Percentiles rank a stretch among this genome's conserved stretches.
phyloP scores from a whole-genome alignment of 2,888 invertebrate genomes.

The Papilio protenor region DNA sequence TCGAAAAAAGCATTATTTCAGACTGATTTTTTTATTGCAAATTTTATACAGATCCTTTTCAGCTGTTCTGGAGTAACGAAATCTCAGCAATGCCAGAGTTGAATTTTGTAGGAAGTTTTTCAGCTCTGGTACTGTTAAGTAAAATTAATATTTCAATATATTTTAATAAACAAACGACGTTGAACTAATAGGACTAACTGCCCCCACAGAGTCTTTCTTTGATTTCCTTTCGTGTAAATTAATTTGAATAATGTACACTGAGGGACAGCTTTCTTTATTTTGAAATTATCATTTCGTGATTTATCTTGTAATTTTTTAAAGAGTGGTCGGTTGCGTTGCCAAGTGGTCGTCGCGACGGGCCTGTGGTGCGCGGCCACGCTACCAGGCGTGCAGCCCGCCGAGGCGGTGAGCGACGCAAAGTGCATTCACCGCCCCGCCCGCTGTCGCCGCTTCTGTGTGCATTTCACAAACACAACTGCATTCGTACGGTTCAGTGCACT shows the following conservation, averaged over 20 bases:
- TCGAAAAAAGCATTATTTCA: background rate
- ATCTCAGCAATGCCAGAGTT: no score
- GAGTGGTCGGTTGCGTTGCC: slow-evolving; percentile 64
- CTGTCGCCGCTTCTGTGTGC: slow-evolving; percentile 25
- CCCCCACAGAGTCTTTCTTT: no score
- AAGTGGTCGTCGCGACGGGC: slow-evolving; percentile 75
- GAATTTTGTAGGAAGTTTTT: no score
- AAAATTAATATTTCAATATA: no score
- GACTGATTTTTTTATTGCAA: background rate
- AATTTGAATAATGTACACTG: no score
- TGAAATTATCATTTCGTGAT: background rate
- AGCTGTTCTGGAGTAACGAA: no score
- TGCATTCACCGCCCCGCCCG: slow-evolving; percentile 53
- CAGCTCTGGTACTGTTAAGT: no score
- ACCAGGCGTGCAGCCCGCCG: slow-evolving; percentile 72
- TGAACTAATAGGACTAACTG: no score
- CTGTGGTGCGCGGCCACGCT: slow-evolving; percentile 66
- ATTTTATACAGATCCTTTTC: background rate
- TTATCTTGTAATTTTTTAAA: background rate
- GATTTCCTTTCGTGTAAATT: no score
- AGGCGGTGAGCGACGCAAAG: slow-evolving; percentile 53
- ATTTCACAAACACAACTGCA: slow-evolving; percentile 27
- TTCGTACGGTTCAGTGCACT: slow-evolving; percentile 22
- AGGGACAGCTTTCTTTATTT: background rate
- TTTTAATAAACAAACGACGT: no score